Conservation (phyloP, 2,888 invertebrate genomes). For the Tenthredo distinguenda region DNA sequence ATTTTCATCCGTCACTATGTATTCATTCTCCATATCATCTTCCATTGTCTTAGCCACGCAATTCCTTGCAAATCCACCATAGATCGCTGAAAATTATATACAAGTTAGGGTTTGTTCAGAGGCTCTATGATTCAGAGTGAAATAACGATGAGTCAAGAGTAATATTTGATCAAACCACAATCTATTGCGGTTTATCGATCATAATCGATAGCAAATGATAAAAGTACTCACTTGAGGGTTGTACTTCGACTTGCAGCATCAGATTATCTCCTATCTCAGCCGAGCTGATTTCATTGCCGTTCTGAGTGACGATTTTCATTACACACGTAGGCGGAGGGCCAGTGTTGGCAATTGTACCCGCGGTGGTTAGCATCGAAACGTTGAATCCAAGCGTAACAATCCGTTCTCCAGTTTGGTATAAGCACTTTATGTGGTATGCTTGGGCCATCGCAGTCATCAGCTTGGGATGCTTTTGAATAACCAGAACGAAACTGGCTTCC, state of each 20-base stretch:
- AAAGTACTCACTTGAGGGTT: slow-evolving; percentile 82
- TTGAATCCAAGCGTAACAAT: slow-evolving; percentile 96
- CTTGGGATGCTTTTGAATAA: slow-evolving; percentile 98
- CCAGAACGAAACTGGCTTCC: slow-evolving; percentile 94
- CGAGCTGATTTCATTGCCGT: slow-evolving; percentile 93
- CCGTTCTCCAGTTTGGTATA: slow-evolving; percentile 96
- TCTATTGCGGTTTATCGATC: slow-evolving; percentile 1
- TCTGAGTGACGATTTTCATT: slow-evolving; percentile 93
- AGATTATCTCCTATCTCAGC: slow-evolving; percentile 96
- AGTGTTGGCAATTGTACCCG: slow-evolving; percentile 96
- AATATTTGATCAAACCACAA: slow-evolving; percentile 32
- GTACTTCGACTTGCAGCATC: slow-evolving; percentile 91
- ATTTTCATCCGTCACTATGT: slow-evolving; percentile 95
- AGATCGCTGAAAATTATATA: slow-evolving; percentile 83
- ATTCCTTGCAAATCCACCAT: slow-evolving; percentile 95
- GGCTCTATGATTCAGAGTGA: neutral
- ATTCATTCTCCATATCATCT: slow-evolving; percentile 92
- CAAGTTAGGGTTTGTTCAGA: neutral
- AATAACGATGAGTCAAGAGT: neutral
- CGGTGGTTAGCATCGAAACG: slow-evolving; percentile 96
- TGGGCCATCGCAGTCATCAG: slow-evolving; percentile 96
- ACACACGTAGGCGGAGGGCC: slow-evolving; percentile 95
- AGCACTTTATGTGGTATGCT: slow-evolving; percentile 97
- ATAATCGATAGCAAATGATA: neutral
- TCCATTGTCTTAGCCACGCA: slow-evolving; percentile 96